A percentile compares a stretch with the other conserved stretches of the same genome.
phyloP scores from a whole-genome alignment of 1,140 invertebrate genomes.

The Megalopta genalis region DNA sequence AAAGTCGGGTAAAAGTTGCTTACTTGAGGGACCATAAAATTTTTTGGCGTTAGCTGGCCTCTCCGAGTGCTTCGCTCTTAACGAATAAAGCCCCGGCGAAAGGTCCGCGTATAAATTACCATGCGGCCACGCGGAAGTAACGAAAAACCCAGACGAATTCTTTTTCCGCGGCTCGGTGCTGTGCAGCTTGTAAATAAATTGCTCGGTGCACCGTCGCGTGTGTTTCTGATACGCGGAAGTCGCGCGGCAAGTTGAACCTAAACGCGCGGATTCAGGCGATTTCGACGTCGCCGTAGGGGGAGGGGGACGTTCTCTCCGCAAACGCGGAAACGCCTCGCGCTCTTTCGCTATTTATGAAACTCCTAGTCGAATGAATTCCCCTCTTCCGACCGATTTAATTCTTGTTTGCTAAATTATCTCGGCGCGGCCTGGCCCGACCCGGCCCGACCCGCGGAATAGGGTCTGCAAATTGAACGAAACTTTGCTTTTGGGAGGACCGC shows the following conservation, averaged over 20 bases:
- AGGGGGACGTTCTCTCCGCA: no score
- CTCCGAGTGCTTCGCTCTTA: slow-evolving; percentile 44
- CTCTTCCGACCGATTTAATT: not conserved
- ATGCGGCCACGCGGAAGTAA: slow-evolving; percentile 18
- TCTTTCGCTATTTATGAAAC: not conserved
- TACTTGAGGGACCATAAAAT: slow-evolving; percentile 6
- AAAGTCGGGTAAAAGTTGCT: not conserved
- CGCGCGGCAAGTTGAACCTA: not conserved
- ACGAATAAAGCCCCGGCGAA: slow-evolving; percentile 49
- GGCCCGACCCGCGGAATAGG: not conserved
- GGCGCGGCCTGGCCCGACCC: not conserved
- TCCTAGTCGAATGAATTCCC: not conserved
- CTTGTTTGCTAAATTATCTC: not conserved
- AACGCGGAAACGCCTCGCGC: not conserved
- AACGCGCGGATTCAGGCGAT: not conserved
- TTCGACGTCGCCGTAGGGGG: not conserved
- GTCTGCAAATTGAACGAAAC: not conserved
- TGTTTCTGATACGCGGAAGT: slow-evolving; percentile 14
- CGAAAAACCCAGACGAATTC: slow-evolving; percentile 13
- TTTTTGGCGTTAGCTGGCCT: slow-evolving; percentile 2
- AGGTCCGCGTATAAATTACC: slow-evolving; percentile 37
- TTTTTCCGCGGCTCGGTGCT: not conserved
- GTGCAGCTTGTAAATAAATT: slow-evolving; percentile 17
- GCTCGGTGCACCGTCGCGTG: slow-evolving; percentile 5
- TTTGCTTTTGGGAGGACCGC: no score